Base-by-base conservation (phyloP, 2,113 vertebrate genomes). In the Burhinus bistriatus region DNA sequence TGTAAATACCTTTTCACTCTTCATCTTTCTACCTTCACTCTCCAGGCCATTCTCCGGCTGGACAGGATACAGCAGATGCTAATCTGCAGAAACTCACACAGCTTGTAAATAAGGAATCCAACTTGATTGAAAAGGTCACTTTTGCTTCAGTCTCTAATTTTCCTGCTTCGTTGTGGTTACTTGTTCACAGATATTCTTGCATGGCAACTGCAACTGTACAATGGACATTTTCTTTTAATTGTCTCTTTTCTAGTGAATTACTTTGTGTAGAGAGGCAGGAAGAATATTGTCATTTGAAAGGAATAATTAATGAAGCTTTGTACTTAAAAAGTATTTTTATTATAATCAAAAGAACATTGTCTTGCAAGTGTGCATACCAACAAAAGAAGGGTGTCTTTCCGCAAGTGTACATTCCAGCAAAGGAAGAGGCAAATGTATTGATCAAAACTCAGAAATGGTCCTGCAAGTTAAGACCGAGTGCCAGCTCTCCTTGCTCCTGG, bases 61-160 rank as follows among this genome's bases (percentile, higher is more conserved):
- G 98, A 98, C 99, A 99, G 97, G 99, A 99, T 96, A 98, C 96
- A 61, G 97, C 99, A 98, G 99, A 99, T 97, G 99, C 99, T 97
- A 99, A 99, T 98, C 99, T 99, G 62, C 99, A 99, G 98, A 99
- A 99, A 99, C 99, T 99, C 98, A 99, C 99, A 90, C 99, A 99
- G 87, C 99, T 99, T 98, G 99, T 99, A 99, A 99, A 99, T 98
- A 99, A 99, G 98, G 99, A 99, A 95, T 99, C 99, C 98, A 99
- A 99, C 98, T 98, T 99, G 97, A 99, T 99, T 98, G 99, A 99
- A 98, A 99, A 99, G 99, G 99, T 99, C 97, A 98, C 95, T 94
- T 96, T 97, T 95, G 81, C 89, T 98, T 98, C 97, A 94, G 76
- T 98, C 69, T 96, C 91, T 96, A 62, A 77, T 97, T 98, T 86